Evolutionary conservation across 2,888 invertebrate species (phyloP).

Genomic region (Pyrocoelia pectoralis): DNA sequence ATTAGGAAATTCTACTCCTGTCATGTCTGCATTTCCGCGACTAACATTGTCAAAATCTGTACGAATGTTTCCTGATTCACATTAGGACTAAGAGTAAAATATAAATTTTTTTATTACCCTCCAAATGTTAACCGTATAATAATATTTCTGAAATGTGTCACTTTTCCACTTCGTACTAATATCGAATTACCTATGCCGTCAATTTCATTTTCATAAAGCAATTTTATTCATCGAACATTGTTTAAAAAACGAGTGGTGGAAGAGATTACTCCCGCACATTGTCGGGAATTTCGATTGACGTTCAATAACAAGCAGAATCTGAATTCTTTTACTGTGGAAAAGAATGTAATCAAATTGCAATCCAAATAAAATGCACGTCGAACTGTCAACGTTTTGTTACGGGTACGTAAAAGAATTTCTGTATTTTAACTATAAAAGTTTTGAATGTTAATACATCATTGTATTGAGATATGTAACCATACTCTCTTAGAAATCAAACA

Average conservation of each 20-base stretch:
- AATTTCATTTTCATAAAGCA: too few relatives aligned
- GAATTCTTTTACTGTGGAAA: constrained; percentile 20
- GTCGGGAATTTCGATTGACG: constrained; percentile 16
- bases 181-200: too few relatives aligned
- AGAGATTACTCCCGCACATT: background rate
- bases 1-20: too few relatives aligned
- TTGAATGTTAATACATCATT: constrained; percentile 3
- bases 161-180: too few relatives aligned
- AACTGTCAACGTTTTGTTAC: constrained; percentile 17
- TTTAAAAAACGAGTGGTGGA: background rate
- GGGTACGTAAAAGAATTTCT: background rate
- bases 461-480: background rate
- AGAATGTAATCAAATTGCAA: constrained; percentile 39
- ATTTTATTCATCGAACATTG: background rate
- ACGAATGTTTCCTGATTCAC: too few relatives aligned
- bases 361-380: constrained; percentile 34
- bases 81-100: too few relatives aligned
- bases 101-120: too few relatives aligned
- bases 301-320: constrained; percentile 35
- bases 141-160: too few relatives aligned
- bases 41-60: too few relatives aligned
- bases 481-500: too few relatives aligned
- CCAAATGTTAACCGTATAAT: too few relatives aligned
- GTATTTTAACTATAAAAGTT: background rate
- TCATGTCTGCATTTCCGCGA: too few relatives aligned